Evolutionary conservation across 2,797 vertebrate species (phyloP).

Genomic region (Heliangelus exortis): DNA sequence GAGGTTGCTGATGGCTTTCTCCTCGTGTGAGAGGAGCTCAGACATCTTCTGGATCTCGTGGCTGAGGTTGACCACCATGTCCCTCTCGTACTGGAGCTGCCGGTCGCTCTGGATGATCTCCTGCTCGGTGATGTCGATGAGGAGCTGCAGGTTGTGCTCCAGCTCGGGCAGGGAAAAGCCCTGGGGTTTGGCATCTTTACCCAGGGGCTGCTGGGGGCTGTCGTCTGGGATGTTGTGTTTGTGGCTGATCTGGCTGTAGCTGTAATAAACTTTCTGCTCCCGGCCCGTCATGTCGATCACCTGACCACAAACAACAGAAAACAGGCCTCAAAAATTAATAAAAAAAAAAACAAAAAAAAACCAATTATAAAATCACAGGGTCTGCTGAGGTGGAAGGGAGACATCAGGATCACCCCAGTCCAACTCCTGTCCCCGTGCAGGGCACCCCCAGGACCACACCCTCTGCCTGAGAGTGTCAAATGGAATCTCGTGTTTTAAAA

Average conservation of each 20-base stretch:
- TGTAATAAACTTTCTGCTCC: conserved; percentile 97
- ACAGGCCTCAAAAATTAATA: background rate
- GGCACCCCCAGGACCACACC: too few relatives aligned
- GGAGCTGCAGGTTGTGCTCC: conserved; percentile 97
- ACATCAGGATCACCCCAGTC: too few relatives aligned
- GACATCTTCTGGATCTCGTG: conserved; percentile 90
- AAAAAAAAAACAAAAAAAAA: background rate
- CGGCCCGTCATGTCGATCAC: conserved; percentile 98
- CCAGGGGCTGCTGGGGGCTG: conserved; percentile 73
- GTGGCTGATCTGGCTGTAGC: conserved; percentile 97
- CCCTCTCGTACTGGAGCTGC: conserved; percentile 94
- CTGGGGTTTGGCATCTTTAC: conserved; percentile 85
- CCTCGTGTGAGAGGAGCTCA: conserved; percentile 84
- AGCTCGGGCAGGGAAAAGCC: conserved; percentile 92
- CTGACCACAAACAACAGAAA: conserved; percentile 66
- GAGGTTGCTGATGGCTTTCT: conserved; percentile 86
- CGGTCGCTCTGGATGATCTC: conserved; percentile 97
- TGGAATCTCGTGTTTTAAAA: background rate
- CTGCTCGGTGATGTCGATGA: conserved; percentile 97
- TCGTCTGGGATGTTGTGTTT: conserved; percentile 95
- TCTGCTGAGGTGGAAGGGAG: too few relatives aligned
- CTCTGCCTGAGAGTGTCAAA: too few relatives aligned
- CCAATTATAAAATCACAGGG: too few relatives aligned
- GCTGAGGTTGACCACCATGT: conserved; percentile 90
- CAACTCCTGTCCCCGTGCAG: too few relatives aligned